A percentile compares a stretch with the other conserved stretches of the same genome.
These are phyloP conservation scores for Eilema caniola DNA, from an alignment of 2,888 invertebrate species.

Conservation along the genomic window DNA sequence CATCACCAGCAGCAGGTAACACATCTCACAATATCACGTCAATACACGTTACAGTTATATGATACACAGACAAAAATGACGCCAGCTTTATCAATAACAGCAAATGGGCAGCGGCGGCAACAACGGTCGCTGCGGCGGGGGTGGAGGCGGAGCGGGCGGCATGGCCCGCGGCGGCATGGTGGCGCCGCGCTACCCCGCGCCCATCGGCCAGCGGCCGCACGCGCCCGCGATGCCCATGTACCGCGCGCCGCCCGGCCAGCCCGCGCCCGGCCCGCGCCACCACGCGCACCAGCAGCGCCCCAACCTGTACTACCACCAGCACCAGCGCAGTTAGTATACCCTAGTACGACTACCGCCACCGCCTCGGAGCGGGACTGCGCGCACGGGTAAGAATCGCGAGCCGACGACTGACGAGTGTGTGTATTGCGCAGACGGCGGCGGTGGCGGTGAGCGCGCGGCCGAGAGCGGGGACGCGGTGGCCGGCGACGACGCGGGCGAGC, in stretches of 20 bases:
- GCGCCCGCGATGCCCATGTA: constrained; percentile 76
- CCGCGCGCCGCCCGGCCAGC: constrained; percentile 67
- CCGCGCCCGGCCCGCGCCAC: constrained; percentile 52
- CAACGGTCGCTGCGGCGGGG: constrained; percentile 72
- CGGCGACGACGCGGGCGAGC: constrained; percentile 62
- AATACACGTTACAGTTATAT: no score
- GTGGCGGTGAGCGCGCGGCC: constrained; percentile 67
- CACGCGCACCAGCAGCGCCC: constrained; percentile 66
- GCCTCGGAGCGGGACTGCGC: no score
- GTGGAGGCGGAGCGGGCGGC: constrained; percentile 58
- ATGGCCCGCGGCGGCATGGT: constrained; percentile 69
- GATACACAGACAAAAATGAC: not conserved
- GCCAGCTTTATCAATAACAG: constrained; percentile 24
- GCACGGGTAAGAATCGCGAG: constrained; percentile 23
- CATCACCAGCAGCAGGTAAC: constrained; percentile 75
- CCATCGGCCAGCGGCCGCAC: constrained; percentile 84
- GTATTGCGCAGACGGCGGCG: constrained; percentile 61
- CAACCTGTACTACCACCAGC: constrained; percentile 81
- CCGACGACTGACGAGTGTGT: constrained; percentile 42
- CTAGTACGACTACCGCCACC: constrained; percentile 24
- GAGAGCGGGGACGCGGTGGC: constrained; percentile 61
- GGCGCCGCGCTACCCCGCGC: constrained; percentile 84
- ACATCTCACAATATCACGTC: no score
- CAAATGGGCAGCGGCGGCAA: constrained; percentile 76
- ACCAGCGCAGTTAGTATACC: constrained; percentile 79